Percentiles rank a stretch among this genome's conserved stretches.
Conservation (phyloP, 2,797 vertebrate genomes). For the Benthosema pterotum region DNA sequence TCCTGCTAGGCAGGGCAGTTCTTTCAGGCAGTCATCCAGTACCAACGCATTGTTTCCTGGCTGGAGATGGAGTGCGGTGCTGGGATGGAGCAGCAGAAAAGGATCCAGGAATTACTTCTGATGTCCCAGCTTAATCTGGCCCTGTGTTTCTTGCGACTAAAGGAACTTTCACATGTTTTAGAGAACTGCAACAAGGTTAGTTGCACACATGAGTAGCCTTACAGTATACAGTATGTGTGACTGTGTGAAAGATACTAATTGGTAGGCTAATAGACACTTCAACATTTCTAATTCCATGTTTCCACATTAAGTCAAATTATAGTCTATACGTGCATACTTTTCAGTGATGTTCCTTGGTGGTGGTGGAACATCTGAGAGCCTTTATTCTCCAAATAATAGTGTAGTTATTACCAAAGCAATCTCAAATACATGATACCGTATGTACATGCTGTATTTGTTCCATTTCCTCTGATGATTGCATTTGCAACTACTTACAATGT, state of each 20-base stretch:
- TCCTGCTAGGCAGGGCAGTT: conserved; percentile 83
- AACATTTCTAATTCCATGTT: background rate
- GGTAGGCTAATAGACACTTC: background rate
- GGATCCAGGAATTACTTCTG: conserved; percentile 82
- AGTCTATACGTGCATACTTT: background rate
- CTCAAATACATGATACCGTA: background rate
- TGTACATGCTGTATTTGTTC: background rate
- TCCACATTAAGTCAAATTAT: background rate
- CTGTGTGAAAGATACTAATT: background rate
- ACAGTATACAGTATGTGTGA: background rate
- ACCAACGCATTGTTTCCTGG: conserved; percentile 92
- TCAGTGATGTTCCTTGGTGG: background rate
- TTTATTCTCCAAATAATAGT: background rate
- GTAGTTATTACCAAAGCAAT: too few relatives aligned
- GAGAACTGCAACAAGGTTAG: conserved; percentile 94
- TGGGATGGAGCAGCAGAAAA: conserved; percentile 83
- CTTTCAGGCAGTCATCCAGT: conserved; percentile 90
- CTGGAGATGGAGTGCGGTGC: conserved; percentile 91
- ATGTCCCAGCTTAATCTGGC: conserved; percentile 93
- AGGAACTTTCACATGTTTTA: conserved; percentile 86
- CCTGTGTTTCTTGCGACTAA: conserved; percentile 89
- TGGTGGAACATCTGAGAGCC: background rate
- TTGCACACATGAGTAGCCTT: background rate
- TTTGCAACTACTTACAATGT: background rate
- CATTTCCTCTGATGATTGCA: background rate